Evolutionary conservation across 1,140 invertebrate species (phyloP), one percentile per base, ranked within the genome.

Genomic region (Solen grandis): DNA sequence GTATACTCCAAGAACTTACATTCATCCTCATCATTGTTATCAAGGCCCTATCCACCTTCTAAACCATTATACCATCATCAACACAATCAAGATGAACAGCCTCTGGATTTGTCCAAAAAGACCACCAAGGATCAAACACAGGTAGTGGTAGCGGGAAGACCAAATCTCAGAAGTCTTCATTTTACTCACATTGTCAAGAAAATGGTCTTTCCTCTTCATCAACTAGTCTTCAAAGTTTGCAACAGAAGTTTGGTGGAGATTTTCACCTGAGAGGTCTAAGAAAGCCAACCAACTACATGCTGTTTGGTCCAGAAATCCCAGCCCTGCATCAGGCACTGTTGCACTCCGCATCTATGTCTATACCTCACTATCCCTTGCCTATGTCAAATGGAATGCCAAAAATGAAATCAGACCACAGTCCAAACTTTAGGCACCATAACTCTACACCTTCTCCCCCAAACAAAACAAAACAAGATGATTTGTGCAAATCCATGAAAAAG

Each of bases 221-320:
- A 68, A 72, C 88, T 46, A 90, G 89, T 80, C 79, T 90, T 36
- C 83, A 90, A 79, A 90, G 88, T 84, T 82, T 90, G 14, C 89
- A 90, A 73, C 83, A 87, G 38, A 77, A 85, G 25, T 90, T 90
- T 81, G 89, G 89, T 19, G 89, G 89, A 19, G 85, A 89, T 57
- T 86, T 85, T 63, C 86, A 86, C 50, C 66, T 89, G 5, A 81
- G 85, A 22, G 66, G 82, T 8, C 62, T 81, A 19, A 75, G 86
- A 22, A 83, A 84, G 46, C 84, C 86, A 5, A 52, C 63, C 19
- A 80, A 80, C 25, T 73, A 80, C 35, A 80, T 80, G 77, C 50
- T 80, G 19, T 73, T 65, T 80, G 69, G 77, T 50, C 77, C 77
- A 25, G 77, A 80, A 65, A 72, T 80, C 31, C 77, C 77, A 50